Percentiles rank a stretch among this genome's conserved stretches.
Evolutionary conservation across 2,888 invertebrate genomes (phyloP).

Genomic region (Ectemnius cavifrons): DNA sequence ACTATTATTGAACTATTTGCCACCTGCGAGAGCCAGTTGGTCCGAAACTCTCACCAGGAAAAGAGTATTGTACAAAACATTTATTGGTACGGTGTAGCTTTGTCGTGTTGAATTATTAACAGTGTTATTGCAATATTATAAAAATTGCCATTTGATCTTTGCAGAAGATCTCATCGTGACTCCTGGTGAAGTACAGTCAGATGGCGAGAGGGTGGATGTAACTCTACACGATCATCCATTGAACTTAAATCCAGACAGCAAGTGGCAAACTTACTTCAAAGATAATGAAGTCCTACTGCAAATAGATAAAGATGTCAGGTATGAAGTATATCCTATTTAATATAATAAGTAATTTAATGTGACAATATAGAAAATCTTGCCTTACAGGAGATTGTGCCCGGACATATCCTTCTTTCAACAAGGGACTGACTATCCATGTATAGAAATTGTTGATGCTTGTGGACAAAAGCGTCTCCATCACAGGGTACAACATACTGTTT

Average conservation of each 20-base stretch:
- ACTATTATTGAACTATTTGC: constrained; percentile 91
- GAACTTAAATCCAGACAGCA: constrained; percentile 95
- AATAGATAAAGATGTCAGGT: constrained; percentile 97
- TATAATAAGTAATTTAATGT: neutral
- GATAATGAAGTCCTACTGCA: constrained; percentile 98
- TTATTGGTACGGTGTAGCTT: constrained; percentile 82
- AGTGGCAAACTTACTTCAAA: constrained; percentile 97
- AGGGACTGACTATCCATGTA: constrained; percentile 94
- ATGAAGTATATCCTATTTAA: neutral
- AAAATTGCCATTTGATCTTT: constrained; percentile 51
- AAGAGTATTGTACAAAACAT: constrained; percentile 88
- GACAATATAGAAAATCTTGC: constrained; percentile 26
- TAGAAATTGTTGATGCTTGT: constrained; percentile 87
- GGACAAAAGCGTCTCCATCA: constrained; percentile 91
- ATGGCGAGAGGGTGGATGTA: constrained; percentile 81
- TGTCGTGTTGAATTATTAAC: neutral
- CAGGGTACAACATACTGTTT: constrained; percentile 90
- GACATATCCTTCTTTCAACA: constrained; percentile 99
- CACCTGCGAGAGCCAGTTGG: constrained; percentile 85
- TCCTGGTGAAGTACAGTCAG: constrained; percentile 83
- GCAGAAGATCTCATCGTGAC: constrained; percentile 92
- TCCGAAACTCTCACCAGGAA: constrained; percentile 85
- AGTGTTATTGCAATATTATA: neutral
- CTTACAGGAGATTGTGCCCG: constrained; percentile 88
- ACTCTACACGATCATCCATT: constrained; percentile 91